Percentiles rank a stretch among this genome's conserved stretches.
phyloP scores from a whole-genome alignment of 2,113 vertebrate species.

The Spea multiplicata region DNA sequence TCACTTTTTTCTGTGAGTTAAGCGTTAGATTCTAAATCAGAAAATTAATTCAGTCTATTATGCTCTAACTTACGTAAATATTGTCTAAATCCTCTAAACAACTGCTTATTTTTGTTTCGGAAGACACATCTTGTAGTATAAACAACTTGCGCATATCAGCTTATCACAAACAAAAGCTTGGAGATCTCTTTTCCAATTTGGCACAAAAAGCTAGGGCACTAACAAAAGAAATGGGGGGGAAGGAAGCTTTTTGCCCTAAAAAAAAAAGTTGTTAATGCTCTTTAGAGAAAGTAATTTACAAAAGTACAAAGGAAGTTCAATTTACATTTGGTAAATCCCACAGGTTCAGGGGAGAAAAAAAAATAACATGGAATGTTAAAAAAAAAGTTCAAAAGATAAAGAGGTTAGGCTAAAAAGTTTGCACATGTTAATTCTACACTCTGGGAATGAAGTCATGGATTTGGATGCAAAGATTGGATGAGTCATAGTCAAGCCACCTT shows the following conservation, averaged over 20 bases:
- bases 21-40: no score
- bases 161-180: slow-evolving; percentile 14
- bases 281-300: slow-evolving; percentile 2
- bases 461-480: slow-evolving; percentile 14
- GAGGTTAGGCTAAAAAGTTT: slow-evolving; percentile 8
- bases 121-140: slow-evolving; percentile 11
- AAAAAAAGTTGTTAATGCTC: neutral
- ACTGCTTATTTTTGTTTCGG: neutral
- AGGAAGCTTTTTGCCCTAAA: neutral
- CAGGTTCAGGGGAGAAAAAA: slow-evolving; percentile 5
- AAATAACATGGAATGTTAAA: slow-evolving; percentile 2
- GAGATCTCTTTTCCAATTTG: slow-evolving; percentile 22
- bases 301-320: slow-evolving; percentile 33
- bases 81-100: no score
- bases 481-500: slow-evolving; percentile 37
- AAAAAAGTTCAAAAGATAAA: slow-evolving; percentile 32
- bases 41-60: no score
- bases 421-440: slow-evolving; percentile 34
- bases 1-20: no score
- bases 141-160: slow-evolving; percentile 1
- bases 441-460: slow-evolving; percentile 14
- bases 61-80: no score
- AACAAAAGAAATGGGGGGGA: slow-evolving; percentile 8
- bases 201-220: neutral
- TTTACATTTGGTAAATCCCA: slow-evolving; percentile 38